Evolutionary conservation across 2,797 vertebrate genomes (phyloP).

Genomic region (Cyprinella venusta): DNA sequence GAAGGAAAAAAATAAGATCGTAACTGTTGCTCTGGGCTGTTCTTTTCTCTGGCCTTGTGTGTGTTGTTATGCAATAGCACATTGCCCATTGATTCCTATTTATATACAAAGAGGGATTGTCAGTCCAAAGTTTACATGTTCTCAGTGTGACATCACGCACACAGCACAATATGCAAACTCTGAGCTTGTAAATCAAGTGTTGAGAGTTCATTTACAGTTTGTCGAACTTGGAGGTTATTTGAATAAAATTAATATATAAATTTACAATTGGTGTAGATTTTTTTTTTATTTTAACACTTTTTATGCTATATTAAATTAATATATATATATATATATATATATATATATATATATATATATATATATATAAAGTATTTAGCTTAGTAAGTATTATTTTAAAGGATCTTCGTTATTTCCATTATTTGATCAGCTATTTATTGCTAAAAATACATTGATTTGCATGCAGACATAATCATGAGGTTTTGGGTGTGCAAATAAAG

Average conservation of each 20-base stretch:
- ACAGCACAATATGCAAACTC: not conserved
- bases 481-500: not conserved
- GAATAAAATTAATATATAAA: not conserved
- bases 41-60: not conserved
- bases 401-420: not conserved
- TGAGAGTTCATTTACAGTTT: not conserved
- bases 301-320: not conserved
- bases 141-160: not conserved
- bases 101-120: not conserved
- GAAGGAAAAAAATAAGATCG: no score
- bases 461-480: not conserved
- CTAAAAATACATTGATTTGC: not conserved
- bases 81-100: conserved; percentile 8
- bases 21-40: no score
- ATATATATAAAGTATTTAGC: not conserved
- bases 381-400: not conserved
- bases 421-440: not conserved
- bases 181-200: not conserved
- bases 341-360: no score
- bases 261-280: not conserved
- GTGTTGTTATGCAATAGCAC: not conserved
- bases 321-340: no score
- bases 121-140: conserved; percentile 32
- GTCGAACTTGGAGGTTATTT: not conserved
- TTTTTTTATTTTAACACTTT: not conserved